Evolutionary conservation across 2,113 vertebrate genomes (phyloP), one percentile per base, ranked within the genome.

Genomic region (Equus przewalskii): DNA sequence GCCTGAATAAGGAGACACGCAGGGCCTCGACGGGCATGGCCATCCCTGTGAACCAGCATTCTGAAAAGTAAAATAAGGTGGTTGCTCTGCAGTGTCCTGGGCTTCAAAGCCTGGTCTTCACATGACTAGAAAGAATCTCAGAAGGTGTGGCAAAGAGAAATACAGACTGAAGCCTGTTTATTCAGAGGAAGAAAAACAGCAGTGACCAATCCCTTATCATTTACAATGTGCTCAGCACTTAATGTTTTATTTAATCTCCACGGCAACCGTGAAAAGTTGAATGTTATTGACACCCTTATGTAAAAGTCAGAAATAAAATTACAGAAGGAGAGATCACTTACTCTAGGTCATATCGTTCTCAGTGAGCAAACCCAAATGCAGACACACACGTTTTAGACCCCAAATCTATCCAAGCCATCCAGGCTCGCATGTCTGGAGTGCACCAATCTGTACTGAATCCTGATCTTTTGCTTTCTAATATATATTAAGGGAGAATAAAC

Each of bases 401-500:
- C 26, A 62, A 21, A 67, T 78, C 14, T 22, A 2, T 7, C 1
- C 6, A 12, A 54, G 51, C 19, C 62, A 12, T 28, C 36, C 9
- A 60, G 49, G 4, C 44, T 73, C n/a, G 14, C 4, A 0, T 41
- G 19, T 41, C 16, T 76, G 15, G 12, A 62, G 22, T 72, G 3
- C n/a, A 62, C 41, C 14, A 6, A 11, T 54, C 22, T 60, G 15
- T 26, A 36, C 21, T 67, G 60, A n/a, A 44, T 49, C 0, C 18
- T 67, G 4, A 10, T 78, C 19, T 22, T 0, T 22, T 73, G 15
- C 6, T 91, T 73, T 88, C 24, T 24, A 18, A 75, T 46, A 16
- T 28, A 46, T 4, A 54, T 69, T 51, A 95, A 96, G 89, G 60
- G 91, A 8, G 73, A 93, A 85, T 26, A 46, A 70, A 54, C 7